Conservation (phyloP, 2,888 invertebrate genomes). For the Calliopum simillimum region DNA sequence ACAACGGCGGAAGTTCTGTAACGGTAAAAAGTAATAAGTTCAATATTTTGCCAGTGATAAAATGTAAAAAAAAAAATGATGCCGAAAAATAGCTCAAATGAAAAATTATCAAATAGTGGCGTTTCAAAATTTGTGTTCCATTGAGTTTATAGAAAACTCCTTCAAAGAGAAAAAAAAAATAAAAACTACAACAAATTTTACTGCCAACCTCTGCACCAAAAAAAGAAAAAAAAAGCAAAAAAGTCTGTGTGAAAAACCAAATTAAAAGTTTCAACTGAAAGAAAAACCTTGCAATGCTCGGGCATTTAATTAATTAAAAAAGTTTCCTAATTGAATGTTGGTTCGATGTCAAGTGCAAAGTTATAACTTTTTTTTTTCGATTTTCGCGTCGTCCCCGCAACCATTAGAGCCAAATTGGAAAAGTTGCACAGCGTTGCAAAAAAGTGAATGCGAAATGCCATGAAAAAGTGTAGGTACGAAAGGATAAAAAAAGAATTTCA, state of each 20-base stretch:
- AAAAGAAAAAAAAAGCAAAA: too few species aligned
- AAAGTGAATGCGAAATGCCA: not conserved
- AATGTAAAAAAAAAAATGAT: not conserved
- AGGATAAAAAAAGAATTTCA: too few species aligned
- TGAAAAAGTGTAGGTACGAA: not conserved
- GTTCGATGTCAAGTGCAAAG: conserved; percentile 29
- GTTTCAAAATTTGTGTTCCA: not conserved
- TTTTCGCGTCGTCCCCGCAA: not conserved
- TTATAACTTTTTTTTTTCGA: conserved; percentile 29
- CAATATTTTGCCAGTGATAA: not conserved
- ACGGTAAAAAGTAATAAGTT: conserved; percentile 18
- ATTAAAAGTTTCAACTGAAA: conserved; percentile 12
- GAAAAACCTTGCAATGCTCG: conserved; percentile 11
- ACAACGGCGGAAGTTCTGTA: not conserved
- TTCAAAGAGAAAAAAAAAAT: conserved; percentile 10
- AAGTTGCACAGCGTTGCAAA: conserved; percentile 4
- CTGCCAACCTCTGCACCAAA: not conserved
- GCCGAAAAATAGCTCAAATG: not conserved
- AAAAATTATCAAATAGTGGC: not conserved
- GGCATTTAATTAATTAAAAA: conserved; percentile 42
- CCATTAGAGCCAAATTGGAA: not conserved
- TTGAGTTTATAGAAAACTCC: not conserved
- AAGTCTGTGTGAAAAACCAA: not conserved
- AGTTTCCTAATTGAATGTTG: conserved; percentile 41
- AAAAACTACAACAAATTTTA: conserved; percentile 41